Base-by-base conservation (phyloP, 2,113 vertebrate genomes). In the Lonchura striata region DNA sequence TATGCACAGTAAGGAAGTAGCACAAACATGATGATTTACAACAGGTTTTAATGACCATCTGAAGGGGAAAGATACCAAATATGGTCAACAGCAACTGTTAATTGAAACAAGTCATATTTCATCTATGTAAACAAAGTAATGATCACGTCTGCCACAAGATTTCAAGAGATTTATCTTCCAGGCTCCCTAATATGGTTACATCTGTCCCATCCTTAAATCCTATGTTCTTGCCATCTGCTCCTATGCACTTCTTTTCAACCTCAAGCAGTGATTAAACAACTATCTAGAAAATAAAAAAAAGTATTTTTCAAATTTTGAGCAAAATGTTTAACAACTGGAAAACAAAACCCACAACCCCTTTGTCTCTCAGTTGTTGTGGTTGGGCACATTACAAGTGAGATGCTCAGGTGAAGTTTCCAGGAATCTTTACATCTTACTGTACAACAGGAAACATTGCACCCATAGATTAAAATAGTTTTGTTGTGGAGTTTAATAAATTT, bases 151-250 rank as follows among this genome's bases (percentile, higher is more conserved):
- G 83, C 78, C 68, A 72, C 90, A 86, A 95, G 97, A 86, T 95
- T 97, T 95, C 69, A 76, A 68, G 95, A 96, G 98, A 96, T 97
- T 97, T 97, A 93, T 97, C 94, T 41, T 97, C 69, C 30, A 42
- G 95, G 94, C 97, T 96, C 87, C 94, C 95, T 91, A 92, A 91
- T 65, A 92, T 92, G 79, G 94, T 92, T 82, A 91, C 97, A 97
- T 97, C 98, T 98, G 97, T 97, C 97, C 82, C 96, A 92, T 93
- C 94, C 86, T 97, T 96, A 97, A 98, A 97, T 98, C 98, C 96
- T 94, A 31, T 98, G 97, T 97, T 96, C 96, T 97, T 96, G 59
- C 98, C 98, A 98, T 98, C 98, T 98, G 97, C 95, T 98, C 86
- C 91, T 88, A 85, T 81, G 88, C 86, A 93, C 88, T 91, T 86